phyloP scores from a whole-genome alignment of 2,888 invertebrate genomes.

The Spisula subtruncata region DNA sequence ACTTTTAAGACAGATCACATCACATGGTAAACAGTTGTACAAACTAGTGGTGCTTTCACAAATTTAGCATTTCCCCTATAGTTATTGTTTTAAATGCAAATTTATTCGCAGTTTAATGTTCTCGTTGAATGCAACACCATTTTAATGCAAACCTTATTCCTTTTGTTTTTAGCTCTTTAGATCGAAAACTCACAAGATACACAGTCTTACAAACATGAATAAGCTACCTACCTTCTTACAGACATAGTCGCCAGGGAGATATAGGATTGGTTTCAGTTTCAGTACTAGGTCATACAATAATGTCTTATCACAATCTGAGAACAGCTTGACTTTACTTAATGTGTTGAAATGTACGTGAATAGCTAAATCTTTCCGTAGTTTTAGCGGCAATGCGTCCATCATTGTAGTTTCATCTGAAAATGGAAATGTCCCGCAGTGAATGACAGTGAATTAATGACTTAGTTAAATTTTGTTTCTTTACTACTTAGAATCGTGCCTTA shows the following conservation, averaged over 20 bases:
- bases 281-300: slow-evolving; percentile 95
- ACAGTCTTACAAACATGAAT: neutral
- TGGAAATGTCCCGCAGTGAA: neutral
- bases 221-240: slow-evolving; percentile 91
- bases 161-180: too few relatives aligned
- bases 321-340: slow-evolving; percentile 96
- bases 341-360: slow-evolving; percentile 96
- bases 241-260: slow-evolving; percentile 96
- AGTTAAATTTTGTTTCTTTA: too few relatives aligned
- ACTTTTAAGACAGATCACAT: too few relatives aligned
- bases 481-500: too few relatives aligned
- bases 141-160: neutral
- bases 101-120: neutral
- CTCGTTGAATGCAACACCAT: neutral
- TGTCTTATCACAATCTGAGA: slow-evolving; percentile 91
- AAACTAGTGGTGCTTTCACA: too few relatives aligned
- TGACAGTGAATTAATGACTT: neutral
- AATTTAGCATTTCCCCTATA: too few relatives aligned
- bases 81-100: too few relatives aligned
- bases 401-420: slow-evolving; percentile 94
- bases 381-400: slow-evolving; percentile 94
- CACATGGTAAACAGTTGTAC: too few relatives aligned
- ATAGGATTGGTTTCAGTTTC: slow-evolving; percentile 95
- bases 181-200: too few relatives aligned
- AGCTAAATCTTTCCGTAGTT: slow-evolving; percentile 96